phyloP scores from a whole-genome alignment of 2,888 invertebrate species.

The Dolomedes plantarius region DNA sequence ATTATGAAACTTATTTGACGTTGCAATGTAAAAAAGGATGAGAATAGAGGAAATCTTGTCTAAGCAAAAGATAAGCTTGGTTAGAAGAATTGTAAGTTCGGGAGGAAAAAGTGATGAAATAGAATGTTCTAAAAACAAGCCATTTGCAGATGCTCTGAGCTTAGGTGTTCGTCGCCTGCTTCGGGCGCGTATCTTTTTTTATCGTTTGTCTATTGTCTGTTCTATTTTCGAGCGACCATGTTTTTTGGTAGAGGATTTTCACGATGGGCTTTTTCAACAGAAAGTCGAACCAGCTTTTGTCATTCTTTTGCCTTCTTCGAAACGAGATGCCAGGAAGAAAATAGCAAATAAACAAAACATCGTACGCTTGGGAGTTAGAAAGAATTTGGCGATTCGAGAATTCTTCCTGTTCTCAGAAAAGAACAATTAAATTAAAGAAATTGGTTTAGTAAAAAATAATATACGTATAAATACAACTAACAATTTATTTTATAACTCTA shows the following conservation, averaged over 20 bases:
- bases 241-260: slow-evolving; percentile 3
- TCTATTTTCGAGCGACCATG: slow-evolving; percentile 39
- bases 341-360: neutral
- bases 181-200: slow-evolving; percentile 20
- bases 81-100: neutral
- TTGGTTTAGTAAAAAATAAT: no score
- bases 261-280: neutral
- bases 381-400: neutral
- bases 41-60: no score
- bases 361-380: neutral
- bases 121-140: slow-evolving; percentile 21
- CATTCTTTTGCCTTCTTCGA: slow-evolving; percentile 7
- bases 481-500: no score
- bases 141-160: slow-evolving; percentile 21
- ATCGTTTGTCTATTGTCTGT: slow-evolving; percentile 43
- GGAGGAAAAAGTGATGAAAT: slow-evolving; percentile 29
- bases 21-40: no score
- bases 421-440: no score
- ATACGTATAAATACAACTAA: no score
- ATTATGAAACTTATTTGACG: no score
- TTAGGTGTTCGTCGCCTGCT: slow-evolving; percentile 40
- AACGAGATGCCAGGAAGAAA: slow-evolving; percentile 13
- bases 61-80: no score
- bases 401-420: neutral
- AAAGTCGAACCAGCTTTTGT: neutral